phyloP scores from a whole-genome alignment of 2,797 vertebrate genomes.

The Macropodus opercularis region DNA sequence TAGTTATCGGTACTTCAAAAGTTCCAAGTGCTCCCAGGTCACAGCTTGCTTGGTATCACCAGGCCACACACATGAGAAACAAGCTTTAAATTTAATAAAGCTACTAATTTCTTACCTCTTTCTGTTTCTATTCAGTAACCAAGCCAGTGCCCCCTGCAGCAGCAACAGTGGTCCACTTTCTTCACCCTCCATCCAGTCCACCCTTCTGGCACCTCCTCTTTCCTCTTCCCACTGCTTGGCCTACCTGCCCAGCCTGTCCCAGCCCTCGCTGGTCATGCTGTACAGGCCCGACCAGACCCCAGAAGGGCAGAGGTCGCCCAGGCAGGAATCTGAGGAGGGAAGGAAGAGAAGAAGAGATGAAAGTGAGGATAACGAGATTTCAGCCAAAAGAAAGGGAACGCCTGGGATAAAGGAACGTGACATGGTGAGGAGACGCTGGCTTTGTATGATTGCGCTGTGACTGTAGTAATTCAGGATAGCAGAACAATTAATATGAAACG shows the following conservation, averaged over 20 bases:
- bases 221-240: constrained; percentile 78
- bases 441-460: background rate
- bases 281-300: constrained; percentile 56
- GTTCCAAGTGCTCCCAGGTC: background rate
- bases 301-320: constrained; percentile 35
- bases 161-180: background rate
- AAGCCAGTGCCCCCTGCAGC: constrained; percentile 8
- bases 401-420: constrained; percentile 21
- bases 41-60: too few species aligned
- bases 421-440: constrained; percentile 37
- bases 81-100: background rate
- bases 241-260: constrained; percentile 84
- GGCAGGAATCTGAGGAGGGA: constrained; percentile 23
- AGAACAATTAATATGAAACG: constrained; percentile 22
- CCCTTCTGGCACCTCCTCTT: constrained; percentile 43
- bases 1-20: background rate
- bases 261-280: constrained; percentile 88
- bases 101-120: background rate
- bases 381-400: constrained; percentile 43
- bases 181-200: constrained; percentile 40
- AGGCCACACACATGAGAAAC: background rate
- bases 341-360: constrained; percentile 53
- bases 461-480: constrained; percentile 11
- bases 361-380: constrained; percentile 15
- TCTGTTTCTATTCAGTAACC: constrained; percentile 17